A percentile compares a stretch with the other conserved stretches of the same genome.
Evolutionary conservation across 2,797 vertebrate genomes (phyloP).

Genomic region (Cossypha niveicapilla): DNA sequence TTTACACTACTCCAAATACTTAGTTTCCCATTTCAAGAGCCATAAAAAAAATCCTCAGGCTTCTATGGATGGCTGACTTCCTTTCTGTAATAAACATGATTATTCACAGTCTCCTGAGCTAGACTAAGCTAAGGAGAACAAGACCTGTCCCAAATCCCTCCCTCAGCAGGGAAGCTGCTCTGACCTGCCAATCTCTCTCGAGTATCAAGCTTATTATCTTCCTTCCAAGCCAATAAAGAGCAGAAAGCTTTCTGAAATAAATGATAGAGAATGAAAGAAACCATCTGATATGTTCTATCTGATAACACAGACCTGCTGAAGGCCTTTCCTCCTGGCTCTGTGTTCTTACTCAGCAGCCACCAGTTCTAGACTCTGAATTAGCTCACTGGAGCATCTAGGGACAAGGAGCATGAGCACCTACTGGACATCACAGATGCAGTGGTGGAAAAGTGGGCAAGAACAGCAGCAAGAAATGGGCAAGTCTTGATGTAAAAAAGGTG

Average conservation of each 20-base stretch:
- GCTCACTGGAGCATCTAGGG: background rate
- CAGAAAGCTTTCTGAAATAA: background rate
- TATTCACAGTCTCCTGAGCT: background rate
- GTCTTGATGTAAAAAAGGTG: background rate
- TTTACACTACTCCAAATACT: background rate
- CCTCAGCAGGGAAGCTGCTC: background rate
- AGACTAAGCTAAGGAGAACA: background rate
- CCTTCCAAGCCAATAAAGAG: background rate
- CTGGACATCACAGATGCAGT: background rate
- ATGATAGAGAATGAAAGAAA: accelerated
- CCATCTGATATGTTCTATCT: background rate
- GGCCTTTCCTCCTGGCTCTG: background rate
- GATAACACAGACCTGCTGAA: background rate
- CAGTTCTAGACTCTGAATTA: background rate
- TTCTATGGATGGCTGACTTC: background rate
- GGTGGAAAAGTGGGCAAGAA: background rate
- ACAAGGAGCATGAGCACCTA: background rate
- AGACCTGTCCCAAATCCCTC: background rate
- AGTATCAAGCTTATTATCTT: background rate
- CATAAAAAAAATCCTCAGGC: background rate
- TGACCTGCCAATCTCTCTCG: background rate
- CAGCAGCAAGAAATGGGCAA: background rate
- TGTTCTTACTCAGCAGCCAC: background rate
- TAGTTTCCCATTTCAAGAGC: background rate
- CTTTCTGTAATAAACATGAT: slow-evolving; percentile 11